Evolutionary conservation across 2,888 invertebrate species (phyloP).

Genomic region (Hyppa rectilinea): DNA sequence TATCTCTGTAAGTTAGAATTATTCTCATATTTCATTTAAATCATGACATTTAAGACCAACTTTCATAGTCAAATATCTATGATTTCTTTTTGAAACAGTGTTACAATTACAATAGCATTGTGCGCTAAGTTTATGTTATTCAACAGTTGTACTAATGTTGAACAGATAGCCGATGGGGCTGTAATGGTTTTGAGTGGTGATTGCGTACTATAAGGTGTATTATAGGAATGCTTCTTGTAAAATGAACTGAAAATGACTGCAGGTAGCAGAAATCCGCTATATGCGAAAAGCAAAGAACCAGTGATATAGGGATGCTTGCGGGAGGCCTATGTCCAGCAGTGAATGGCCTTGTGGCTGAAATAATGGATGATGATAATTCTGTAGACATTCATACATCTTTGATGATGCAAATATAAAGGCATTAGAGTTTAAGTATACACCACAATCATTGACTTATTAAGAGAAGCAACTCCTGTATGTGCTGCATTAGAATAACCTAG

Average conservation of each 20-base stretch:
- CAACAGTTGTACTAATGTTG: too few species aligned
- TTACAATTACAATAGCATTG: neutral
- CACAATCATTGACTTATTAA: neutral
- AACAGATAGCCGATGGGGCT: neutral
- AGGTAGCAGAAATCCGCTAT: neutral
- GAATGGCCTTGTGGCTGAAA: neutral
- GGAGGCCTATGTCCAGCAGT: neutral
- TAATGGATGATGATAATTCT: neutral
- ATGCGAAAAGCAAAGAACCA: neutral
- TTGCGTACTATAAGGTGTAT: neutral
- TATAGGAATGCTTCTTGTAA: neutral
- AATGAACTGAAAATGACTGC: neutral
- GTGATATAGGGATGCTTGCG: neutral
- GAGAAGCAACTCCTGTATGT: neutral
- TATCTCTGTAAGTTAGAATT: too few species aligned
- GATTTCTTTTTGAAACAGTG: neutral
- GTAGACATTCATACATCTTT: constrained; percentile 1
- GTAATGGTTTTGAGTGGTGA: too few species aligned
- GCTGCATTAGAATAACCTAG: neutral
- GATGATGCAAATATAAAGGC: neutral
- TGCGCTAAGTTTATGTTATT: too few species aligned
- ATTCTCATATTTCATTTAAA: too few species aligned
- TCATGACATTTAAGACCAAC: too few species aligned
- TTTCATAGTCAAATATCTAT: neutral
- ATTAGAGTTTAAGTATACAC: neutral